phyloP scores from a whole-genome alignment of 2,888 invertebrate species.

The Polyploca ridens region DNA sequence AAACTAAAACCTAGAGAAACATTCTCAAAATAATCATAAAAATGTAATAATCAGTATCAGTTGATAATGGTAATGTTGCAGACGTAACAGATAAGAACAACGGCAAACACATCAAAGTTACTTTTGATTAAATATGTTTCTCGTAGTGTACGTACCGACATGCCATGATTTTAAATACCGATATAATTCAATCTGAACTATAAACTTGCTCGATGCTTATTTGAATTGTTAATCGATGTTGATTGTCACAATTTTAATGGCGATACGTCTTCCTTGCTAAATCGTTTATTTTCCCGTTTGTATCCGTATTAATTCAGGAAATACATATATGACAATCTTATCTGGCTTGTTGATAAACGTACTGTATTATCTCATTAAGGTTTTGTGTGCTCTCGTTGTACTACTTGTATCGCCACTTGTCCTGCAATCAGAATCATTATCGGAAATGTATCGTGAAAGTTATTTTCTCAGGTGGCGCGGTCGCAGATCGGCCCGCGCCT shows the following conservation, averaged over 20 bases:
- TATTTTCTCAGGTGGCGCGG: constrained; percentile 76
- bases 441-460: constrained; percentile 81
- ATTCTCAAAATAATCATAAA: neutral
- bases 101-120: neutral
- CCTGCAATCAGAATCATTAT: constrained; percentile 62
- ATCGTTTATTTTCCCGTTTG: neutral
- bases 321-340: constrained; percentile 19
- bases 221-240: neutral
- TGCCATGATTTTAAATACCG: too few relatives aligned
- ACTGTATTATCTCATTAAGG: neutral
- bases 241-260: neutral
- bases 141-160: too few relatives aligned
- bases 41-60: neutral
- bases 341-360: constrained; percentile 11
- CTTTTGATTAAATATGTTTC: neutral
- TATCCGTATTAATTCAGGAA: constrained; percentile 25
- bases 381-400: constrained; percentile 6
- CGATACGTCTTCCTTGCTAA: neutral
- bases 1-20: neutral
- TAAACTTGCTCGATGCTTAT: neutral
- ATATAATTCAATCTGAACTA: too few relatives aligned
- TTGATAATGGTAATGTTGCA: neutral
- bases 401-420: constrained; percentile 38
- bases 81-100: neutral
- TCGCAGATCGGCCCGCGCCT: constrained; percentile 63